A percentile compares a stretch with the other conserved stretches of the same genome.
phyloP scores from a whole-genome alignment of 2,888 invertebrate species.

The Polymixis lichenea region DNA sequence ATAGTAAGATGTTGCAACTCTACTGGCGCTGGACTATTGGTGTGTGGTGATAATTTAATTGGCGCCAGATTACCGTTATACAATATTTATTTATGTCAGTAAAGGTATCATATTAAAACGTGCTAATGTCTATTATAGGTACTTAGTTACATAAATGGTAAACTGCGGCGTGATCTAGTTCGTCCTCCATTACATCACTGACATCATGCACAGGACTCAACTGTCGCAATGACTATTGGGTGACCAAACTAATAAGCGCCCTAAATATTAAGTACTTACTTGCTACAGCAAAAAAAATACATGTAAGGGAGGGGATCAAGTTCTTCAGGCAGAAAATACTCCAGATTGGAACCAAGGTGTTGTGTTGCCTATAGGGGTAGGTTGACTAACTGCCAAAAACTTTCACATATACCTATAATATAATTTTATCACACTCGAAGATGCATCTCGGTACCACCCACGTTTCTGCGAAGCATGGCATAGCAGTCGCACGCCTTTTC shows the following conservation, averaged over 20 bases:
- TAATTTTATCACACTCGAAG: too few relatives aligned
- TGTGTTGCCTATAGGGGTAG: too few relatives aligned
- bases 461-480: too few relatives aligned
- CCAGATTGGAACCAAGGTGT: too few relatives aligned
- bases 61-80: constrained; percentile 10
- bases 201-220: constrained; percentile 4
- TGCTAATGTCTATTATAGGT: constrained; percentile 38
- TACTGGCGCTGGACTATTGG: neutral
- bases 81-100: constrained; percentile 22
- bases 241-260: constrained; percentile 17
- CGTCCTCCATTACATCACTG: constrained; percentile 36
- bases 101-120: constrained; percentile 47
- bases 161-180: constrained; percentile 37
- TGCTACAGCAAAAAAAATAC: neutral
- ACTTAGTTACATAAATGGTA: constrained; percentile 40
- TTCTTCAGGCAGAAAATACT: neutral
- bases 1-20: neutral
- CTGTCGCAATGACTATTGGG: constrained; percentile 16
- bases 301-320: neutral
- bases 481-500: too few relatives aligned
- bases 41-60: neutral
- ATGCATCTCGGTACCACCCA: too few relatives aligned
- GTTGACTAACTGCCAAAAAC: too few relatives aligned
- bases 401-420: too few relatives aligned
- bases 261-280: neutral